Percentiles rank a stretch among this genome's conserved stretches.
These are phyloP conservation scores for Lates calcarifer DNA, from an alignment of 2,113 vertebrate species.

Conservation along the genomic window DNA sequence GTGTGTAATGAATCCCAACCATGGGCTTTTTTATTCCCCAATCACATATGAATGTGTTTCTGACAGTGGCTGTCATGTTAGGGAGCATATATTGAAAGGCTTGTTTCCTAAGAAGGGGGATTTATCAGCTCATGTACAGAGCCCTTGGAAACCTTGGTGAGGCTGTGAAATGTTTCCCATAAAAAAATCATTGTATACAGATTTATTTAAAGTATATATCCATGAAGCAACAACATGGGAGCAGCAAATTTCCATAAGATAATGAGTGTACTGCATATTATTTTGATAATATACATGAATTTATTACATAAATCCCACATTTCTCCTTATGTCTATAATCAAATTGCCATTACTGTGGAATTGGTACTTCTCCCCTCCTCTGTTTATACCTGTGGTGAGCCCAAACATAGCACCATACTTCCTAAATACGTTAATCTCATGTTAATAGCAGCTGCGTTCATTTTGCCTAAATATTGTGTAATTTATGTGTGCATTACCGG, in stretches of 20 bases:
- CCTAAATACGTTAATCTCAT: conserved; percentile 16
- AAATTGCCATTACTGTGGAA: not conserved
- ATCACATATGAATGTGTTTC: conserved; percentile 58
- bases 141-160: conserved; percentile 7
- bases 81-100: conserved; percentile 31
- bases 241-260: no score
- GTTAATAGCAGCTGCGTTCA: conserved; percentile 32
- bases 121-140: conserved; percentile 15
- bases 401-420: not conserved
- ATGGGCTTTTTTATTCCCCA: conserved; percentile 51
- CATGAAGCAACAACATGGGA: no score
- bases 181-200: not conserved
- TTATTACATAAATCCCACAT: not conserved
- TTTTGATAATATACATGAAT: not conserved
- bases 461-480: conserved; percentile 66
- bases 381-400: not conserved
- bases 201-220: no score
- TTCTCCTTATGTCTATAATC: no score
- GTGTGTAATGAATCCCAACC: conserved; percentile 64
- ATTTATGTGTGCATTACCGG: conserved; percentile 67
- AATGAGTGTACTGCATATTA: not conserved
- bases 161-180: not conserved
- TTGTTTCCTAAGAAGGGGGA: conserved; percentile 26
- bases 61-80: conserved; percentile 55
- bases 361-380: not conserved